Evolutionary conservation across 2,797 vertebrate genomes (phyloP).

Genomic region (Pelochelys cantorii): DNA sequence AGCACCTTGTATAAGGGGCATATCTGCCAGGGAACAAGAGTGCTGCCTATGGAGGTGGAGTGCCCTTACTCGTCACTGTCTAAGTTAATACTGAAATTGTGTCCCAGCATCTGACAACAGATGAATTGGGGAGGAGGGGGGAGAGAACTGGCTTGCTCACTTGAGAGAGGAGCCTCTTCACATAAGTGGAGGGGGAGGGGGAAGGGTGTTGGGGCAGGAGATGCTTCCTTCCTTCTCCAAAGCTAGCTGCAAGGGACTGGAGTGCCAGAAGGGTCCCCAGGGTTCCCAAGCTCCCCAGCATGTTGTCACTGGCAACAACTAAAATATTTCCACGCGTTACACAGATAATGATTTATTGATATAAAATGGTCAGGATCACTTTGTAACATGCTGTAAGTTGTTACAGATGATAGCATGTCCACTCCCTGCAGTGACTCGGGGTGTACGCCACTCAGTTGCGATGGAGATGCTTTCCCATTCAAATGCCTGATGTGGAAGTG

Average conservation of each 20-base stretch:
- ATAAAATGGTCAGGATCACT: neutral
- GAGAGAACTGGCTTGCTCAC: neutral
- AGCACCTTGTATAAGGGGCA: neutral
- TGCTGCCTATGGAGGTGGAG: neutral
- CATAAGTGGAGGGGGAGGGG: too few relatives aligned
- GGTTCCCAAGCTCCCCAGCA: neutral
- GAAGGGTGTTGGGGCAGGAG: neutral
- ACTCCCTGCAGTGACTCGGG: neutral
- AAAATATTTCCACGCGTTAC: neutral
- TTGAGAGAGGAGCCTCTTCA: neutral
- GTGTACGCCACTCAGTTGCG: neutral
- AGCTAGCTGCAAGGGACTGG: neutral
- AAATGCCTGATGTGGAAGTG: neutral
- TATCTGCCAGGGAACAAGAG: neutral
- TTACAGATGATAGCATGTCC: neutral
- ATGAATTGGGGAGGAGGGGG: neutral
- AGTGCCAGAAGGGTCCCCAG: neutral
- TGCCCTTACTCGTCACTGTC: neutral
- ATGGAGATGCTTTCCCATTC: neutral
- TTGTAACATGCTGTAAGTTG: neutral
- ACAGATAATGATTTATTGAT: neutral
- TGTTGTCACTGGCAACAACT: neutral
- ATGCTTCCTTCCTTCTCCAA: neutral
- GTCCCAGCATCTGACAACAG: neutral
- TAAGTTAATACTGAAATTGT: neutral